Percentiles rank a stretch among this genome's conserved stretches.
These are phyloP conservation scores for Sebastes variabilis DNA, from an alignment of 2,797 vertebrate genomes.

Conservation along the genomic window DNA sequence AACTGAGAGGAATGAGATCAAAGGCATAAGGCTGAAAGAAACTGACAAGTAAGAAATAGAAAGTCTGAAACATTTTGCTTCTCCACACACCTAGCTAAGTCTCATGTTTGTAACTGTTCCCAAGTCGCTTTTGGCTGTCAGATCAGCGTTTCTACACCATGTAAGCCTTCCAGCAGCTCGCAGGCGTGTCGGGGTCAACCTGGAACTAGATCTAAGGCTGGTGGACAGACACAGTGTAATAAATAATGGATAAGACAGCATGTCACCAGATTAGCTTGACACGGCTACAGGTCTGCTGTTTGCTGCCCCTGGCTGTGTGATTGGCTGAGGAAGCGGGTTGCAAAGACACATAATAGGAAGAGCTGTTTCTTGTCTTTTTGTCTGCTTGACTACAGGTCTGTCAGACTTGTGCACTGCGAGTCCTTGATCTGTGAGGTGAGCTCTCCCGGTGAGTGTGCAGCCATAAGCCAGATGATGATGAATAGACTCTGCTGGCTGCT, in stretches of 20 bases:
- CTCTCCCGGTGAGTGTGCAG: constrained; percentile 35
- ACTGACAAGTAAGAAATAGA: constrained; percentile 18
- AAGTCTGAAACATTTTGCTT: constrained; percentile 14
- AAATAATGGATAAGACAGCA: constrained; percentile 53
- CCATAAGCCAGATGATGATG: constrained; percentile 61
- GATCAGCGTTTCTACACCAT: constrained; percentile 9
- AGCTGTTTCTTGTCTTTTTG: constrained; percentile 10
- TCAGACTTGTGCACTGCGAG: neutral
- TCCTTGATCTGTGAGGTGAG: constrained; percentile 51
- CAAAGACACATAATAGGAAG: neutral
- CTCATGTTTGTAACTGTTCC: constrained; percentile 16
- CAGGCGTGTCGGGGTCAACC: constrained; percentile 28
- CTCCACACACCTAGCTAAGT: neutral
- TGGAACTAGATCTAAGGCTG: constrained; percentile 31
- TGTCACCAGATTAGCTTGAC: constrained; percentile 44
- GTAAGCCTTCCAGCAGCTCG: constrained; percentile 20
- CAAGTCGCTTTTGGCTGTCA: constrained; percentile 13
- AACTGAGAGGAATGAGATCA: constrained; percentile 15
- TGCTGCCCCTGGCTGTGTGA: constrained; percentile 9
- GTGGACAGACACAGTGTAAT: constrained; percentile 30
- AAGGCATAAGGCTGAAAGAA: constrained; percentile 23
- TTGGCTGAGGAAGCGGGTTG: neutral
- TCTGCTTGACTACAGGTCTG: constrained; percentile 17
- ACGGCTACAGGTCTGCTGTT: constrained; percentile 8
- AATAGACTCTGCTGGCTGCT: constrained; percentile 48